Conservation (phyloP, 2,888 invertebrate species). For the Resseliella maxima region DNA sequence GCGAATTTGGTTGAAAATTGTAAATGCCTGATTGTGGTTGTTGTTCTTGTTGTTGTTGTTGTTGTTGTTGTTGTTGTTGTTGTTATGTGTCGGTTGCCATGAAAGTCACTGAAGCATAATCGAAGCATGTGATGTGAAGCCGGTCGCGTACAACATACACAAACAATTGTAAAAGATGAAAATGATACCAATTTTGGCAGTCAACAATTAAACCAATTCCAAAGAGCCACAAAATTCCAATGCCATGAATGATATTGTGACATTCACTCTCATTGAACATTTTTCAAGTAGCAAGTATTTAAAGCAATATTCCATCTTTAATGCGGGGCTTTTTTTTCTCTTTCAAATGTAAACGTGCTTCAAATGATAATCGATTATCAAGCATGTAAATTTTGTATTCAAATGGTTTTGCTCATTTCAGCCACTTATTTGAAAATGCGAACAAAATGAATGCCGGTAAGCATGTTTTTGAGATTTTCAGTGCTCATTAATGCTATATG, state of each 20-base stretch:
- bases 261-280: background rate
- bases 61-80: background rate
- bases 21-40: background rate
- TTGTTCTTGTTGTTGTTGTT: background rate
- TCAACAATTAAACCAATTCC: background rate
- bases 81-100: background rate
- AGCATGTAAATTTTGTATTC: background rate
- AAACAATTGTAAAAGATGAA: background rate
- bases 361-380: background rate
- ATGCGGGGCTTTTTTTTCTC: background rate
- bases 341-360: no score
- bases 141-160: background rate
- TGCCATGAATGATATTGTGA: background rate
- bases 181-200: background rate
- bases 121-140: no score
- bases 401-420: background rate
- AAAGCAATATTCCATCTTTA: background rate
- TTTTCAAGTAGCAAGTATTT: constrained; percentile 16
- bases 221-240: background rate
- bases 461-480: constrained; percentile 16
- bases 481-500: no score
- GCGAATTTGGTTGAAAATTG: background rate
- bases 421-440: background rate
- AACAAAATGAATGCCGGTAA: background rate
- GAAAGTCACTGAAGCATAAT: background rate